A percentile compares a stretch with the other conserved stretches of the same genome.
These are phyloP conservation scores for Frankliniella fusca DNA, from an alignment of 2,888 invertebrate genomes.

Conservation along the genomic window DNA sequence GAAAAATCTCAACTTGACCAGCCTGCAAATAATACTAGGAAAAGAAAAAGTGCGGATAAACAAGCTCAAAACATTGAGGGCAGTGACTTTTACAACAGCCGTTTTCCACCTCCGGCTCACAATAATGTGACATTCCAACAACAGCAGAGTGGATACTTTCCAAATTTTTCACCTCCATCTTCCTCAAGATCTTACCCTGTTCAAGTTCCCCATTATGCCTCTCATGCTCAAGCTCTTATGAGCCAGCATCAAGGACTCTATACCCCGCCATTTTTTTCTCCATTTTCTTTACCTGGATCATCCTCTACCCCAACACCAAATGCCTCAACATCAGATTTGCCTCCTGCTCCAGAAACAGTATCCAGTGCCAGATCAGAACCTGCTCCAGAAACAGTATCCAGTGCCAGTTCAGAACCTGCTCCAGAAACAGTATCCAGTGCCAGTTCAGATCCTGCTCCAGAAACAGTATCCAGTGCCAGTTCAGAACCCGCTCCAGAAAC, in stretches of 20 bases:
- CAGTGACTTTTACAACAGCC: conserved; percentile 43
- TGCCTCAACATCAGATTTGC: no score
- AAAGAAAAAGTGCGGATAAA: conserved; percentile 30
- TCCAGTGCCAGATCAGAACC: conserved; percentile 21
- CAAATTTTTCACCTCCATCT: background rate
- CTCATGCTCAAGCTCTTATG: background rate
- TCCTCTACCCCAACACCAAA: no score
- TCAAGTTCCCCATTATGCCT: background rate
- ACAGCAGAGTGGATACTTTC: conserved; percentile 65
- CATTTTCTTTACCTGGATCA: conserved; percentile 61
- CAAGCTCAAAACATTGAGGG: conserved; percentile 16
- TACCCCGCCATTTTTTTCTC: conserved; percentile 60
- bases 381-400: no score
- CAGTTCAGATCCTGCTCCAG: no score
- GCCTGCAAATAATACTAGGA: background rate
- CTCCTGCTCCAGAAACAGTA: no score
- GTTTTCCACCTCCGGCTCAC: conserved; percentile 70
- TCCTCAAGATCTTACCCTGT: background rate
- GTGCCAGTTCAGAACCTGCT: no score
- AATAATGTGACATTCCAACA: conserved; percentile 43
- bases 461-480: no score
- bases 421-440: no score
- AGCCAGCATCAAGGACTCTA: background rate
- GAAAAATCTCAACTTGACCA: no score
- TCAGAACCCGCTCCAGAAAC: no score